phyloP scores from a whole-genome alignment of 2,113 vertebrate genomes.

The Coturnix japonica region DNA sequence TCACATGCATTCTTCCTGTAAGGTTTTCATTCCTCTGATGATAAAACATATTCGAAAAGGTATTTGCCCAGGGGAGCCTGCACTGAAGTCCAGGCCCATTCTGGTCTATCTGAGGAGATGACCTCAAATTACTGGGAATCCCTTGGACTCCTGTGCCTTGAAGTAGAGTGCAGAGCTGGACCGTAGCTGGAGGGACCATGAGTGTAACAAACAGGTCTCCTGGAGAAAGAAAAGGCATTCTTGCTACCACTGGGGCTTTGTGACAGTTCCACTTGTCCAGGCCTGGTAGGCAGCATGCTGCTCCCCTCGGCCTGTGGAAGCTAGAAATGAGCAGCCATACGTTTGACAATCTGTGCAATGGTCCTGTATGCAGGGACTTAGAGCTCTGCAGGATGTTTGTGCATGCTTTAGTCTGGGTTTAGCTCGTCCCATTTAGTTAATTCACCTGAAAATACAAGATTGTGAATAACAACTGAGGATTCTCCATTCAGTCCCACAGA shows the following conservation, averaged over 20 bases:
- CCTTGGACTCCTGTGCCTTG: background rate
- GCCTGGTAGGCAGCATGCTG: background rate
- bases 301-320: background rate
- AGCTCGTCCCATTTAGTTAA: background rate
- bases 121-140: background rate
- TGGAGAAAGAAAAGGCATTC: background rate
- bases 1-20: background rate
- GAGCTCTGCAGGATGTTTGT: rapidly evolving
- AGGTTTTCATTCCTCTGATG: background rate
- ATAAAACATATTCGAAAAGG: background rate
- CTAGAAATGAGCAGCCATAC: background rate
- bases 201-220: background rate
- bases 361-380: background rate
- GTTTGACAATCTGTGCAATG: background rate
- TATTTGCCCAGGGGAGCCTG: background rate
- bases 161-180: background rate
- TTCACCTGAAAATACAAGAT: background rate
- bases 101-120: background rate
- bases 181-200: background rate
- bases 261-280: background rate
- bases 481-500: constrained; percentile 86
- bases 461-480: background rate
- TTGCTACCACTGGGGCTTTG: background rate
- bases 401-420: rapidly evolving
- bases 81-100: background rate